A percentile compares a stretch with the other conserved stretches of the same genome.
Conservation (phyloP, 2,113 vertebrate genomes). For the Bolborhynchus lineola region DNA sequence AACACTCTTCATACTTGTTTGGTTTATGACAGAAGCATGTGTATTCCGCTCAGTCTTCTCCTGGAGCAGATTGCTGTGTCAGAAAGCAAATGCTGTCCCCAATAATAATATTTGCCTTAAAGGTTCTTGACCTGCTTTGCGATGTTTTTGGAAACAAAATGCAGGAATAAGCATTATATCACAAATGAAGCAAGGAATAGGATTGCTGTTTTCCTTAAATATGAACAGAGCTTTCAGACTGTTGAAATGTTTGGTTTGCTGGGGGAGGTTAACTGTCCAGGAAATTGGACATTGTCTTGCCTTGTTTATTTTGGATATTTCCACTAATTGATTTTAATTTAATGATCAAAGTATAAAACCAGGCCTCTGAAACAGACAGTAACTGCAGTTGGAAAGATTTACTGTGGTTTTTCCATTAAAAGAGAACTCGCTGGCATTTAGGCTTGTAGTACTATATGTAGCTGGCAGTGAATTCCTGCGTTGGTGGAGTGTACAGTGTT, state of each 20-base stretch:
- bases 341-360: background rate
- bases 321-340: background rate
- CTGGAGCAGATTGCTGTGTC: background rate
- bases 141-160: conserved; percentile 19
- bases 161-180: background rate
- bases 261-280: background rate
- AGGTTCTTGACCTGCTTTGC: background rate
- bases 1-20: background rate
- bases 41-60: background rate
- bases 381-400: background rate
- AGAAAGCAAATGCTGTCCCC: background rate
- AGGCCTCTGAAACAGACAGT: background rate
- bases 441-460: background rate
- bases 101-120: background rate
- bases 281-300: background rate
- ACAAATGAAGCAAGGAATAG: background rate
- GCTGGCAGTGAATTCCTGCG: background rate
- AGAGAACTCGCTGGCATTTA: background rate
- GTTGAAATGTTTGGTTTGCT: background rate
- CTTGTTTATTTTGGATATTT: conserved; percentile 30
- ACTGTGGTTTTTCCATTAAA: background rate
- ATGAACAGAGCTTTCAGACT: background rate
- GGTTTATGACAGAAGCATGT: rapidly evolving
- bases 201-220: background rate
- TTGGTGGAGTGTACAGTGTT: rapidly evolving